phyloP scores from a whole-genome alignment of 1,140 invertebrate species.

The Spodoptera litura region DNA sequence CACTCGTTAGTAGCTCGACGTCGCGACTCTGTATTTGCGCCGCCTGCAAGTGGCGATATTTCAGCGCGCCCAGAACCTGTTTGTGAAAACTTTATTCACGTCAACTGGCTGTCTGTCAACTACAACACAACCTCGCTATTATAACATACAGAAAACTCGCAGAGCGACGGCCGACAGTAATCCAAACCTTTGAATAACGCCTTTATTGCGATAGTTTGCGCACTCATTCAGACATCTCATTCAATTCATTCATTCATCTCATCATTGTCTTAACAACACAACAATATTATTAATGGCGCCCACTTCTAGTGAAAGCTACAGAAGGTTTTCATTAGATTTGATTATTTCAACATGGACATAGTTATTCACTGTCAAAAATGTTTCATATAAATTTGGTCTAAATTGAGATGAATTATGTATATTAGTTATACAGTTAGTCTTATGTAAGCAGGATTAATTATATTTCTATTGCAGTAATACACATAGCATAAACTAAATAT shows the following conservation, averaged over 20 bases:
- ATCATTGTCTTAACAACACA: constrained; percentile 11
- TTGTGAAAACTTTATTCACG: constrained; percentile 75
- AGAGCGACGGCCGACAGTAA: constrained; percentile 40
- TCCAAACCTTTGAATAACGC: constrained; percentile 42
- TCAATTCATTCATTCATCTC: constrained; percentile 15
- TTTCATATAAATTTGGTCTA: constrained; percentile 21
- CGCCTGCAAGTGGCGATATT: constrained; percentile 78
- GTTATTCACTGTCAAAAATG: constrained; percentile 32
- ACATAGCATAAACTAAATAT: not conserved
- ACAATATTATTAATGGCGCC: constrained; percentile 27
- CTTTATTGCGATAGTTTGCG: constrained; percentile 40
- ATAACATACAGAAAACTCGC: constrained; percentile 52
- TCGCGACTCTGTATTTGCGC: constrained; percentile 57
- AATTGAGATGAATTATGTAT: constrained; percentile 10
- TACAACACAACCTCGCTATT: constrained; percentile 53
- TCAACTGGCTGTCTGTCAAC: constrained; percentile 66
- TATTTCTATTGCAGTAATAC: not conserved
- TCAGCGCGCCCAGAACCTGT: constrained; percentile 61
- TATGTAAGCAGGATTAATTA: constrained; percentile 8
- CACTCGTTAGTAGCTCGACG: constrained; percentile 51
- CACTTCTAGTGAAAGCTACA: not conserved
- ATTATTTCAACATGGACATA: constrained; percentile 18
- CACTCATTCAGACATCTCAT: constrained; percentile 34
- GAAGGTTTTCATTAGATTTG: constrained; percentile 17
- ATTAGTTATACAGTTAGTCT: constrained; percentile 7